Conservation (phyloP, 2,113 vertebrate genomes). For the Microtus richardsoni region DNA sequence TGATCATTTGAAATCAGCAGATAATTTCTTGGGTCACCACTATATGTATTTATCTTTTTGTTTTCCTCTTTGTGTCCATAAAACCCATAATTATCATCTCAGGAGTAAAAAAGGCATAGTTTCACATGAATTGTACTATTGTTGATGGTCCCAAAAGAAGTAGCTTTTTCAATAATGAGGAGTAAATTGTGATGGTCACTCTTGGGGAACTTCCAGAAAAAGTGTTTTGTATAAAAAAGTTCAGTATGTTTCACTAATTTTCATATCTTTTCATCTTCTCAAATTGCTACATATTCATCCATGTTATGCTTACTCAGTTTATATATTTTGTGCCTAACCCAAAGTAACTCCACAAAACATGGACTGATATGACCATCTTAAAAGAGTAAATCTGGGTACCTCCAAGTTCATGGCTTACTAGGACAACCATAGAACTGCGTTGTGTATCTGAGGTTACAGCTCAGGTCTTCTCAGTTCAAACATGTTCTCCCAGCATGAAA, state of each 20-base stretch:
- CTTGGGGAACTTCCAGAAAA: background rate
- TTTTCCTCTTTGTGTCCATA: background rate
- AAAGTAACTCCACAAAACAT: background rate
- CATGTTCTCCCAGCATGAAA: background rate
- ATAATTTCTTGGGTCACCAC: background rate
- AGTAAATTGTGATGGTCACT: background rate
- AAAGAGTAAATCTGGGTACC: background rate
- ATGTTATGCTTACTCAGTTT: background rate
- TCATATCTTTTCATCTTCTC: background rate
- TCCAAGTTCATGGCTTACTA: background rate
- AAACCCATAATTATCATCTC: background rate
- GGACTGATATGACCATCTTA: background rate
- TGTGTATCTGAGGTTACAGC: background rate
- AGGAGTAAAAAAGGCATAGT: background rate
- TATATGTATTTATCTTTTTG: background rate
- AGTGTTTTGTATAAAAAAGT: background rate
- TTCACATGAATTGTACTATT: background rate
- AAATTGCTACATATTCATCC: background rate
- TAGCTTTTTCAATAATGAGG: background rate
- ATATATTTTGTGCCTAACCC: background rate
- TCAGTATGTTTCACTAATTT: background rate
- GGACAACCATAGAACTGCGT: background rate
- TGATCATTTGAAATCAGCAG: background rate
- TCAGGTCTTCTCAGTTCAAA: background rate
- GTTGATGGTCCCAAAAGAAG: background rate